These are phyloP conservation scores for Hippoglossus stenolepis DNA, from an alignment of 2,113 vertebrate genomes.

Conservation along the genomic window DNA sequence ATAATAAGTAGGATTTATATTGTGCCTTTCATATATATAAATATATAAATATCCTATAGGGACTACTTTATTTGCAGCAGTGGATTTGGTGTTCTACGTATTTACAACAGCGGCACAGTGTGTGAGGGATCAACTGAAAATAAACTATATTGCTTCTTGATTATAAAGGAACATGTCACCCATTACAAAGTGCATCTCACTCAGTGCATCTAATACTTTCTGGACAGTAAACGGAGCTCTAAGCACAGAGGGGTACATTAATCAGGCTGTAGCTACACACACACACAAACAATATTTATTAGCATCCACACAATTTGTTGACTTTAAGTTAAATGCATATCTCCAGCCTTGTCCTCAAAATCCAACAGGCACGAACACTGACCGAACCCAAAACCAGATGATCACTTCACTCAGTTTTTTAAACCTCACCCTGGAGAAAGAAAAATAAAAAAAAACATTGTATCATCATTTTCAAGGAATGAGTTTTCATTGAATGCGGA, in stretches of 20 bases:
- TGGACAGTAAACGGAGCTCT: too few species aligned
- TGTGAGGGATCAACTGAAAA: not conserved
- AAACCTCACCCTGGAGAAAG: not conserved
- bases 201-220: too few species aligned
- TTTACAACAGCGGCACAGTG: not conserved
- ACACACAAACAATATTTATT: not conserved
- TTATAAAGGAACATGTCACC: not conserved
- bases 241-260: too few species aligned
- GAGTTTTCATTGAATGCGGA: not conserved
- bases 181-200: not conserved
- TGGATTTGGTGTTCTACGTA: not conserved
- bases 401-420: too few species aligned
- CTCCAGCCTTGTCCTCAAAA: not conserved
- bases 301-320: not conserved
- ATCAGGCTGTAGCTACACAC: not conserved
- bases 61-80: not conserved
- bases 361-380: not conserved
- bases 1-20: too few species aligned
- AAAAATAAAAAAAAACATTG: constrained; percentile 4
- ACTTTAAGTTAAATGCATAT: not conserved
- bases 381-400: not conserved
- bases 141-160: not conserved
- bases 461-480: not conserved
- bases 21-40: not conserved
- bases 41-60: too few species aligned